Base-by-base conservation (phyloP, 2,113 vertebrate species). In the Cynopterus brachyotis region DNA sequence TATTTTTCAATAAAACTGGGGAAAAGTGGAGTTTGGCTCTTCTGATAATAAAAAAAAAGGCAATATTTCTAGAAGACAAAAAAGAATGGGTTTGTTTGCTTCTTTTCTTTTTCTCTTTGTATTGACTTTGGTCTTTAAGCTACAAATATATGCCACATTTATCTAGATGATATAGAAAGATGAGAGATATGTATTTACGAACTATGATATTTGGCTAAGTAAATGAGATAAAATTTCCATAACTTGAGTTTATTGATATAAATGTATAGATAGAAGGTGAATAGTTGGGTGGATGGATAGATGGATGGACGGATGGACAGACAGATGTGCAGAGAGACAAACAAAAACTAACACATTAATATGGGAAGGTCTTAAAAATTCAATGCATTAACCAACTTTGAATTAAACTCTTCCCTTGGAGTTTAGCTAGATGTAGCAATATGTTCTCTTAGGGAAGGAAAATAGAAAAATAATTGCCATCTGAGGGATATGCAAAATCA, bases 101-200 rank as follows among this genome's bases (percentile, higher is more conserved):
- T 40, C 26, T 73, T 24, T 69, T 45, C 60, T 53, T 92, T 79
- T 28, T 60, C 15, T 83, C 70, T 94, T 64, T 35, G 4, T 40
- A 94, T 92, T 69, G 50, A 70, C 42, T 69, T 6, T 73, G 30
- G 64, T 3, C 37, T 66, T 87, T 59, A 50, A 86, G 79, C 17
- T 42, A 72, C 28, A 91, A 50, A 93, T 57, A 40, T 5, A 64
- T 24, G 24, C 32, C 17, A 70, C 3, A 40, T 9, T 78, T 72
- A 83, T 59, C 20, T n/a, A 88, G 35, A 79, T 70, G 96, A 76
- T 13, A 50, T 15, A 37, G 87, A 91, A 70, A 22, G 84, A 90
- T 82, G 78, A 97, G 73, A 96, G 35, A 84, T 64, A 82, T 70
- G 66, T 35, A 78, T 45, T 87, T 83, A 81, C 9, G 24, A 96